Percentiles rank a stretch among this genome's conserved stretches.
phyloP scores from a whole-genome alignment of 2,797 vertebrate species.

The Coluber constrictor region DNA sequence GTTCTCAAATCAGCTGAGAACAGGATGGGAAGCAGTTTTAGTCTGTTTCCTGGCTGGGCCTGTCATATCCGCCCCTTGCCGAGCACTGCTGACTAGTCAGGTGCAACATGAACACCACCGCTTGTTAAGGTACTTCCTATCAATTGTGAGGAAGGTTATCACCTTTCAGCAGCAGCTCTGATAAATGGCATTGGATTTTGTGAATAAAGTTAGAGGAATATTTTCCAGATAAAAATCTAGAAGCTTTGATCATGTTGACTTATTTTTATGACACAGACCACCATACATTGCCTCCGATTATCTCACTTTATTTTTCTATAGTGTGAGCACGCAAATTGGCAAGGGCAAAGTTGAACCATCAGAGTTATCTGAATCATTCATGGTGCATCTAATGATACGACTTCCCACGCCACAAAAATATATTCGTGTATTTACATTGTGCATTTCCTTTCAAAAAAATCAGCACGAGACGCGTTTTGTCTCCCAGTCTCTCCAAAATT shows the following conservation, averaged over 20 bases:
- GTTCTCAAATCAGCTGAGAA: neutral
- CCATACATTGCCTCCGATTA: neutral
- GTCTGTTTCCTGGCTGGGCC: conserved; percentile 50
- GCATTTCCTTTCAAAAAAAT: neutral
- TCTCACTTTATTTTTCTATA: neutral
- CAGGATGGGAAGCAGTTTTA: conserved; percentile 50
- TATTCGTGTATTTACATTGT: neutral
- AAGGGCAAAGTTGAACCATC: neutral
- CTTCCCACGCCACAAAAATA: neutral
- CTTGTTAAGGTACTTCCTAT: conserved; percentile 49
- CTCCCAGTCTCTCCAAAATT: neutral
- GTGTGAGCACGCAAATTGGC: neutral
- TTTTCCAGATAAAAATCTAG: neutral
- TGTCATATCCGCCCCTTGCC: conserved; percentile 63
- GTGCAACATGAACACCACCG: conserved; percentile 59
- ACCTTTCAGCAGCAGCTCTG: neutral
- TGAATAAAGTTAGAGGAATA: neutral
- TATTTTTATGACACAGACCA: neutral
- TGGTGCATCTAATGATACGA: neutral
- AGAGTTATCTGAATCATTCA: neutral
- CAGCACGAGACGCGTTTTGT: neutral
- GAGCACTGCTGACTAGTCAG: conserved; percentile 52
- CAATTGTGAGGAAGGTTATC: neutral
- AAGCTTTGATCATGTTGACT: neutral
- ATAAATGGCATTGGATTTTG: neutral